Evolutionary conservation across 2,888 invertebrate species (phyloP), one percentile per base, ranked within the genome.

Genomic region (Apoda limacodes): DNA sequence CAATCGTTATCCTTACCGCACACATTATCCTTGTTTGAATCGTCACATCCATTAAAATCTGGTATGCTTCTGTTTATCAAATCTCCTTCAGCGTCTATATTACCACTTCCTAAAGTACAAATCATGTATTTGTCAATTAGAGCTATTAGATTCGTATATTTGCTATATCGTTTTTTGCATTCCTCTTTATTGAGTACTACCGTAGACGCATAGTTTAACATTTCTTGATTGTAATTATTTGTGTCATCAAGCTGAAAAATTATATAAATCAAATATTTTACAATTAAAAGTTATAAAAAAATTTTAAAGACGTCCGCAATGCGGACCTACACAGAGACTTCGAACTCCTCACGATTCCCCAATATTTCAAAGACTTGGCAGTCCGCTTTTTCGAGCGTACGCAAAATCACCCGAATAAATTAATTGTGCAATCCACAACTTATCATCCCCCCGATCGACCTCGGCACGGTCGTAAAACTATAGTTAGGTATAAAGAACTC

Each of bases 91-190:
- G 44, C 43, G 31, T 57, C 30, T 4, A 57, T 31, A 3, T 48
- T 48, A 0, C 59, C 55, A 2, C 26, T 20, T 1, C 34, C 42
- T 5, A 43, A 17, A 1, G 60, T 46, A 19, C 63, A 64, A 14
- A 63, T 50, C 64, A 63, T 64, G 13, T 55, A 56, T 2, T 39
- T 43, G 0, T 55, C 45, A 14, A 64, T 63, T 0, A 48, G 37
- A 0, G 5, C 6, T 4, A 12, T 35, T 30, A 61, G 35, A 5
- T 43, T 39, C 3, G 44, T 36, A 0, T 41, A 27, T 0, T 10
- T 13, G 25, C 52, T 61, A 13, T 34, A 35, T n/a, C n/a, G n/a
- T 3, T 40, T 13, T 12, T 47, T 49, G 28, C 64, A 64, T 6
- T 33, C 25, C 1, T 35, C 20, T 33, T 55, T 53, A 10, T 46